Evolutionary conservation across 2,113 vertebrate species (phyloP).

Genomic region (Planiliza haematocheilus): DNA sequence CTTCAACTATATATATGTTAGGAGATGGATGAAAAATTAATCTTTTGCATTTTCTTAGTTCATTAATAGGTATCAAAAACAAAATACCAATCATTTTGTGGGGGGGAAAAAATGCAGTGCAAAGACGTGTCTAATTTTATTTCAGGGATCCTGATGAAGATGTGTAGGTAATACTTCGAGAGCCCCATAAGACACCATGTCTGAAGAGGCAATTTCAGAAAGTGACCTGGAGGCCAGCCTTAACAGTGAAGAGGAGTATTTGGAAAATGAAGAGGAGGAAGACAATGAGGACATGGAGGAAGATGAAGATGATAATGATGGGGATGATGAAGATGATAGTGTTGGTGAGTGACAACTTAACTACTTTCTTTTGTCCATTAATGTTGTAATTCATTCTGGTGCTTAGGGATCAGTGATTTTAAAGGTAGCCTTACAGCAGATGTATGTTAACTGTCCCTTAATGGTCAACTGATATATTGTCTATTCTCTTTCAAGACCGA

Average conservation of each 20-base stretch:
- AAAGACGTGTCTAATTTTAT: not conserved
- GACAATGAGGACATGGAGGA: slow-evolving; percentile 89
- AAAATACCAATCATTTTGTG: not conserved
- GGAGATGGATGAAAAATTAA: not conserved
- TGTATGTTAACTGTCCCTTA: not conserved
- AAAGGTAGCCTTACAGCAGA: not conserved
- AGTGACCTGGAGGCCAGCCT: slow-evolving; percentile 97
- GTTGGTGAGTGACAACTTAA: slow-evolving; percentile 63
- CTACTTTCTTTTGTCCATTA: not conserved
- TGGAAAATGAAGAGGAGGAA: slow-evolving; percentile 92
- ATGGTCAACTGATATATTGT: not conserved
- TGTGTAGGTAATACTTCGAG: slow-evolving; percentile 94
- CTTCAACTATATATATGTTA: too few species aligned
- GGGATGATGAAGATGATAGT: slow-evolving; percentile 84
- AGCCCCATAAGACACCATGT: slow-evolving; percentile 92
- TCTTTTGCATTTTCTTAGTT: not conserved
- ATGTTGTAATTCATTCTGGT: slow-evolving; percentile 9
- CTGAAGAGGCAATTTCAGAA: slow-evolving; percentile 98
- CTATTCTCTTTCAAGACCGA: slow-evolving; percentile 82
- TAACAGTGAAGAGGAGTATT: slow-evolving; percentile 93
- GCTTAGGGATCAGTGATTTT: not conserved
- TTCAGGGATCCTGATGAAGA: slow-evolving; percentile 80
- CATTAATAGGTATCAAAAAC: not conserved
- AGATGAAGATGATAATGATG: slow-evolving; percentile 89
- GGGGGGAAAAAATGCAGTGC: not conserved